These are phyloP conservation scores for Bombus soroeensis DNA, from an alignment of 1,140 invertebrate genomes.

Conservation along the genomic window DNA sequence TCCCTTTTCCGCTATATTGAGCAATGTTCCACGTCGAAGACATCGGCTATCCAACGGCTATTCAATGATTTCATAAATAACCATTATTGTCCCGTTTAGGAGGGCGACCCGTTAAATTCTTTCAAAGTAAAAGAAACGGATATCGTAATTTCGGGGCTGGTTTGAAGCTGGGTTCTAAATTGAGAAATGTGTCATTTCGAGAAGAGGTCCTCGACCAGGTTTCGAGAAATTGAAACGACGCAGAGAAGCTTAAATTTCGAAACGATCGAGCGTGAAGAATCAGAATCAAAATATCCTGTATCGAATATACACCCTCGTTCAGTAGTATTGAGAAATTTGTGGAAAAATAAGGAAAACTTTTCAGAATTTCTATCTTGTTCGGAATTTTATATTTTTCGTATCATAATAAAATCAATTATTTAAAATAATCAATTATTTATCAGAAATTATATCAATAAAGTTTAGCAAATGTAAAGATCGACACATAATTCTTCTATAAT, in stretches of 20 bases:
- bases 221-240: neutral
- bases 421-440: too few species aligned
- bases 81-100: slow-evolving; percentile 68
- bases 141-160: slow-evolving; percentile 55
- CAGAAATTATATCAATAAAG: too few species aligned
- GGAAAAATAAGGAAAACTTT: neutral
- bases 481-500: too few species aligned
- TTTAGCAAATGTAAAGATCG: too few species aligned
- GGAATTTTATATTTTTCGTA: too few species aligned
- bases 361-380: neutral
- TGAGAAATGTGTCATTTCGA: slow-evolving; percentile 32
- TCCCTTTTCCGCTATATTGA: slow-evolving; percentile 70
- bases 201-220: too few species aligned
- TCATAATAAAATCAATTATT: too few species aligned
- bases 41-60: slow-evolving; percentile 42
- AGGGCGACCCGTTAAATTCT: slow-evolving; percentile 25
- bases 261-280: slow-evolving; percentile 7
- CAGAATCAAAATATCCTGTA: neutral
- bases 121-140: neutral
- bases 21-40: slow-evolving; percentile 61
- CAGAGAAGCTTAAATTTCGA: neutral
- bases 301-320: neutral
- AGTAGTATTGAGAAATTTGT: too few species aligned
- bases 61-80: slow-evolving; percentile 71
- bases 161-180: neutral